These are phyloP conservation scores for Megalops cyprinoides DNA, from an alignment of 2,797 vertebrate species.

Conservation along the genomic window DNA sequence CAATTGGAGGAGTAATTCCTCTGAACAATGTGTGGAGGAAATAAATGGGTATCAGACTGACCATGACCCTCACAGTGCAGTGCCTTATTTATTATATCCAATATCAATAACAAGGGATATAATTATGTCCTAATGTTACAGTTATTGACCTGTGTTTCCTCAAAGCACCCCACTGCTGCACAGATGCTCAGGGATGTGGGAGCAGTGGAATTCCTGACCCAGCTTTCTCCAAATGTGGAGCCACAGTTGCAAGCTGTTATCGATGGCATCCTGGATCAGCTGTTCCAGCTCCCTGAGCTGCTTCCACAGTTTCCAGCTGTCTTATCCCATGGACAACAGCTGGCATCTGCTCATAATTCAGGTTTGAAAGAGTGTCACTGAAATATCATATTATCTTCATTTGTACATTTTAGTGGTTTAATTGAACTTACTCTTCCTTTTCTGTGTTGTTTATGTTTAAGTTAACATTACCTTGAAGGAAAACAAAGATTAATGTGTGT, in stretches of 20 bases:
- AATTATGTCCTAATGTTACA: background rate
- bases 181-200: slow-evolving; percentile 87
- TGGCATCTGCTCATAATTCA: slow-evolving; percentile 54
- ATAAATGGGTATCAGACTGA: no score
- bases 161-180: slow-evolving; percentile 84
- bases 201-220: slow-evolving; percentile 91
- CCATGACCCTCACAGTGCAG: background rate
- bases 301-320: slow-evolving; percentile 61
- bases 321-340: slow-evolving; percentile 57
- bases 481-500: background rate
- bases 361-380: slow-evolving; percentile 68
- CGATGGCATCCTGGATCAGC: slow-evolving; percentile 88
- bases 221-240: slow-evolving; percentile 84
- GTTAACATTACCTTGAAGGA: no score
- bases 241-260: slow-evolving; percentile 82
- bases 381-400: background rate
- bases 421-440: background rate
- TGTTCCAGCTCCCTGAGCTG: slow-evolving; percentile 85
- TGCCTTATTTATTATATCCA: background rate
- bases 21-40: no score
- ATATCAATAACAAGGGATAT: background rate
- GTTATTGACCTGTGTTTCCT: slow-evolving; percentile 28
- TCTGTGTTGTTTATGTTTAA: background rate
- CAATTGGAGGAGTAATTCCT: no score
- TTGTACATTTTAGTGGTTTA: background rate